Base-by-base conservation (phyloP, 2,797 vertebrate species). In the Myoxocephalus aenaeus region DNA sequence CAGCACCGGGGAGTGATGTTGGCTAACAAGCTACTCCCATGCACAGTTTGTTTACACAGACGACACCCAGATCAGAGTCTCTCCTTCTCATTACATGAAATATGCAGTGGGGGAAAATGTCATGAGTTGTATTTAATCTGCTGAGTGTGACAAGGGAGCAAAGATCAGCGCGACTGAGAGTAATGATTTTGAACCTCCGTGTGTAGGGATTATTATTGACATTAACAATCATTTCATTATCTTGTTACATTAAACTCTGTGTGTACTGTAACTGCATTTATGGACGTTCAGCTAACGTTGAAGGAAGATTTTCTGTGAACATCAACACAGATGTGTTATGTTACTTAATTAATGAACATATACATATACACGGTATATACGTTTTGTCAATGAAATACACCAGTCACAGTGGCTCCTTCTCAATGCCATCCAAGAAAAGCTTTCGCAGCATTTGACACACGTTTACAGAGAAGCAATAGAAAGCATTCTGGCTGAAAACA, bases 21-120 rank as follows among this genome's bases (percentile, higher is more conserved):
- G 71, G 80, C 82, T 85, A 93, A 92, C 71, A 84, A 85, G 76
- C 76, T 76, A 86, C 89, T 93, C 86, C 90, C 86, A 87, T 79
- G 67, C 76, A 59, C 86, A 82, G 82, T 87, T 89, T 92, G 92
- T 93, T 93, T 91, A 87, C 89, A 88, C 78, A 92, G 89, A 90
- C 78, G 80, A 90, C 92, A 91, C 90, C 84, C 88, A 92, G 85
- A 91, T 92, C 87, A 91, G 75, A 85, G 85, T 83, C 87, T 91
- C 86, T 83, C 83, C 85, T 82, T 89, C 83, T 92, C 85, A 79
- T 89, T 92, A 89, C 83, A 90, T 86, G 79, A 93, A 93, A 87
- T 90, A 93, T 92, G 87, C 88, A 90, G 88, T 17, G 71, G 69
- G 78, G 77, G 84, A 89, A 88, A 92, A 94, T 90, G 85, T 84